phyloP scores from a whole-genome alignment of 2,888 invertebrate species.

The Eugnorisma glareosa region DNA sequence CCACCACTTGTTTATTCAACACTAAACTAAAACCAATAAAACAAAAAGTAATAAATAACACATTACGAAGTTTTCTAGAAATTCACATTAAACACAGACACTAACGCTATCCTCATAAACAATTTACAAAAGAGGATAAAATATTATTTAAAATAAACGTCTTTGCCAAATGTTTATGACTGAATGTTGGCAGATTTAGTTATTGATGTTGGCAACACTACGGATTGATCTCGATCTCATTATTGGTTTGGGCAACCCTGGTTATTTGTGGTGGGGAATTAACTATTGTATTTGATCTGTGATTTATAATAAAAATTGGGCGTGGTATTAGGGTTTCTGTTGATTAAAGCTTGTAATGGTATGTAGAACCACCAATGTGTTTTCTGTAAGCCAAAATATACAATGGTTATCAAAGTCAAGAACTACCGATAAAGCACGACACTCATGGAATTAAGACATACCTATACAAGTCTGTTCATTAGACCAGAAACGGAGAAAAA shows the following conservation, averaged over 20 bases:
- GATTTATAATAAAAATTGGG: slow-evolving; percentile 33
- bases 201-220: slow-evolving; percentile 64
- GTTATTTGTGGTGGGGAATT: slow-evolving; percentile 39
- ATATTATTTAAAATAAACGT: slow-evolving; percentile 66
- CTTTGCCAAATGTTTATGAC: slow-evolving; percentile 51
- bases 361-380: neutral
- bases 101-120: slow-evolving; percentile 51
- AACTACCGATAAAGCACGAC: neutral
- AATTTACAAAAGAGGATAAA: slow-evolving; percentile 62
- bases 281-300: slow-evolving; percentile 20
- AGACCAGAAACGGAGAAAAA: no score
- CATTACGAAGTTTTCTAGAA: slow-evolving; percentile 22
- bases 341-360: neutral
- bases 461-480: neutral
- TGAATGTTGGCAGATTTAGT: slow-evolving; percentile 59
- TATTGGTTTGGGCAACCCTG: slow-evolving; percentile 48
- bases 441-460: neutral
- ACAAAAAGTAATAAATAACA: slow-evolving; percentile 11
- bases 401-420: neutral
- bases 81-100: slow-evolving; percentile 14
- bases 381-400: neutral
- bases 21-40: slow-evolving; percentile 3
- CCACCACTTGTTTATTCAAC: neutral
- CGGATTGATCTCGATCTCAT: slow-evolving; percentile 60
- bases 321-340: neutral